Evolutionary conservation across 1,140 invertebrate species (phyloP).

Genomic region (Notospermus geniculatus): DNA sequence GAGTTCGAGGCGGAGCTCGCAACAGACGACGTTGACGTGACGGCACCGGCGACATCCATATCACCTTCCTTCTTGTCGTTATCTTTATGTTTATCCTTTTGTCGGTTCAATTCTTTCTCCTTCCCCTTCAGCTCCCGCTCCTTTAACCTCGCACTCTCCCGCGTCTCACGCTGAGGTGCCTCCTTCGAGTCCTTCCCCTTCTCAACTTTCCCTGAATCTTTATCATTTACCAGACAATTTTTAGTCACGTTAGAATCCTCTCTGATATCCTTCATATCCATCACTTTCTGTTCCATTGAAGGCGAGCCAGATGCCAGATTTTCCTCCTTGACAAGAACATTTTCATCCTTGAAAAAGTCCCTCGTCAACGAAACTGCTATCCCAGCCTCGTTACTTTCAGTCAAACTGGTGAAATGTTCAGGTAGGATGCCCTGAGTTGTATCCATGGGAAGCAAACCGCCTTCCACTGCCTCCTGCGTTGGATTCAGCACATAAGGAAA

Average conservation of each 20-base stretch:
- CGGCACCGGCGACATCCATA: constrained; percentile 25
- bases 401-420: neutral
- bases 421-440: too few species aligned
- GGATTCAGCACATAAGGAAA: constrained; percentile 17
- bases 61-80: constrained; percentile 15
- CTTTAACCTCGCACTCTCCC: constrained; percentile 4
- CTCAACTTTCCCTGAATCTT: constrained; percentile 21
- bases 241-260: too few species aligned
- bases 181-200: constrained; percentile 18
- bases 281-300: neutral
- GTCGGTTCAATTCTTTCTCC: constrained; percentile 13
- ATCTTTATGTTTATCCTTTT: constrained; percentile 8
- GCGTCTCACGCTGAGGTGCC: neutral
- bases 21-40: constrained; percentile 24
- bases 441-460: neutral
- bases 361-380: too few species aligned
- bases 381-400: too few species aligned
- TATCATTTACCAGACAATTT: neutral
- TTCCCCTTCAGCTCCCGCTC: constrained; percentile 17
- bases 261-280: too few species aligned
- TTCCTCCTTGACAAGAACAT: too few species aligned
- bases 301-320: neutral
- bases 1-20: constrained; percentile 28
- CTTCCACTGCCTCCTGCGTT: constrained; percentile 13
- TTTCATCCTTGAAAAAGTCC: too few species aligned